These are phyloP conservation scores for Streptopelia turtur DNA, from an alignment of 2,797 vertebrate genomes.

Conservation along the genomic window DNA sequence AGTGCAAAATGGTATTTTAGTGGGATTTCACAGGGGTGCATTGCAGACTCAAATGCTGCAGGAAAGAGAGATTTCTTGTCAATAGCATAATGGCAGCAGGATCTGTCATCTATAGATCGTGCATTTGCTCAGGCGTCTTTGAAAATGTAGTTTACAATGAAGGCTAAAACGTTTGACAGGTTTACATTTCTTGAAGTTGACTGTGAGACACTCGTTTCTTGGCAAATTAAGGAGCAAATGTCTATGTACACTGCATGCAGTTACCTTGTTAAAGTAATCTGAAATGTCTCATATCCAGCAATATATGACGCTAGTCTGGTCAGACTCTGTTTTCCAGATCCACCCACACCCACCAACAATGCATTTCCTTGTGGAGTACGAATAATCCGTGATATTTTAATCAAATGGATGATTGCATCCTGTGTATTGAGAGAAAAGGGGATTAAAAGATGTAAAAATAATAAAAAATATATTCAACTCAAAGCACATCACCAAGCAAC, in stretches of 20 bases:
- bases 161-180: background rate
- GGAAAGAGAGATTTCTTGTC: background rate
- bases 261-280: conserved; percentile 87
- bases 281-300: conserved; percentile 86
- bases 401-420: conserved; percentile 87
- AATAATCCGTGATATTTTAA: conserved; percentile 86
- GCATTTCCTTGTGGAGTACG: conserved; percentile 85
- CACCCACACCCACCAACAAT: conserved; percentile 87
- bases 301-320: conserved; percentile 85
- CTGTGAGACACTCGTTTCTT: background rate
- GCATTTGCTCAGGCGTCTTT: background rate
- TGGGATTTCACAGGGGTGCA: background rate
- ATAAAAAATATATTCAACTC: background rate
- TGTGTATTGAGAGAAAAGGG: conserved; percentile 48
- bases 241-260: background rate
- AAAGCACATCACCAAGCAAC: background rate
- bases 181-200: background rate
- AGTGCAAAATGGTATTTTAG: background rate
- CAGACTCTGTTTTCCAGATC: conserved; percentile 88
- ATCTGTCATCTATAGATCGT: background rate
- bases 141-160: background rate
- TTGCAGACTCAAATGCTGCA: background rate
- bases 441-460: background rate
- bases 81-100: background rate
- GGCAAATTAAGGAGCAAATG: background rate